These are phyloP conservation scores for Rousettus madagascariensis DNA, from an alignment of 2,797 vertebrate species.

Conservation along the genomic window DNA sequence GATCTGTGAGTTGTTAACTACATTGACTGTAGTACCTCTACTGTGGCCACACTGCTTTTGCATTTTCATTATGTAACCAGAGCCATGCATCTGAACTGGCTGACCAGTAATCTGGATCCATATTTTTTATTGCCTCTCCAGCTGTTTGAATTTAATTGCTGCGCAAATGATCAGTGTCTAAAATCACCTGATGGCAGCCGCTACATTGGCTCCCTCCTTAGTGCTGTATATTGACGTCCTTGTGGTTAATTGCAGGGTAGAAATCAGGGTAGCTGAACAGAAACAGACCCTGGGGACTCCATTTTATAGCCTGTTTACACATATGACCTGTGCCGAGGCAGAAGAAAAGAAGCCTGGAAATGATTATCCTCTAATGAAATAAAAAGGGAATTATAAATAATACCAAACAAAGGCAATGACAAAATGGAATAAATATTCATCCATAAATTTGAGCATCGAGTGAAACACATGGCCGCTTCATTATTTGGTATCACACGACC, in stretches of 20 bases:
- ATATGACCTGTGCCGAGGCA: background rate
- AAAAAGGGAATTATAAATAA: background rate
- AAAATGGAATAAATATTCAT: background rate
- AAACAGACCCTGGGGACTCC: background rate
- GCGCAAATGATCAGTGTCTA: background rate
- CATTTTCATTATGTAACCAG: background rate
- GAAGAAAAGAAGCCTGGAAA: slow-evolving; percentile 1
- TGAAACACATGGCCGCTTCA: background rate
- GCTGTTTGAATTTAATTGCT: slow-evolving; percentile 18
- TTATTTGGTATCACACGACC: background rate
- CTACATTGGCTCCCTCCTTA: background rate
- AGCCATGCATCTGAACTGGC: background rate
- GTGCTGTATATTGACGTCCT: background rate
- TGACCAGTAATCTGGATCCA: background rate
- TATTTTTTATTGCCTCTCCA: background rate
- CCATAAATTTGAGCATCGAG: background rate
- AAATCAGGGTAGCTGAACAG: background rate
- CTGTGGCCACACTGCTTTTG: background rate
- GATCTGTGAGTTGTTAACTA: background rate
- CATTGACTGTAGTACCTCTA: background rate
- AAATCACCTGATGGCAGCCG: background rate
- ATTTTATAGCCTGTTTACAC: background rate
- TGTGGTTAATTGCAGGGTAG: background rate
- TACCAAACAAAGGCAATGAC: background rate
- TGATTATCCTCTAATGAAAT: background rate